A percentile compares a stretch with the other conserved stretches of the same genome.
These are phyloP conservation scores for Thripadectes ignobilis DNA, from an alignment of 2,797 vertebrate species.

Conservation along the genomic window DNA sequence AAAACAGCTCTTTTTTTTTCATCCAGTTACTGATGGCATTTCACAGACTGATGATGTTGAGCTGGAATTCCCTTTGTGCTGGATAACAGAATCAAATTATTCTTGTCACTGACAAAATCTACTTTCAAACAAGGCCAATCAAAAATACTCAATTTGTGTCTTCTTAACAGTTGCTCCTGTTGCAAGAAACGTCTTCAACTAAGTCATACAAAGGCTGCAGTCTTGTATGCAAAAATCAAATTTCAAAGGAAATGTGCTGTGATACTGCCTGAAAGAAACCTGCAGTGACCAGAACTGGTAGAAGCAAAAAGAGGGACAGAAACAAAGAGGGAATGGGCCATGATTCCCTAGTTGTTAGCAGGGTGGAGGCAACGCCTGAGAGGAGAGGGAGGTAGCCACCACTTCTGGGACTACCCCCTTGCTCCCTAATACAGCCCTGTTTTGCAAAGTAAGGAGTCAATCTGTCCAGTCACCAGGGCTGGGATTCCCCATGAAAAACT, in stretches of 20 bases:
- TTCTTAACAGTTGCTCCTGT: neutral
- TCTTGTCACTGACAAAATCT: neutral
- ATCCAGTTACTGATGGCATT: neutral
- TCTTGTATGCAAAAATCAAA: neutral
- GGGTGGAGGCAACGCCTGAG: neutral
- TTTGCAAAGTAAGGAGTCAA: slow-evolving; percentile 22
- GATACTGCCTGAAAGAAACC: neutral
- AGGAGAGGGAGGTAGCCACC: neutral
- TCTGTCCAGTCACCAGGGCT: slow-evolving; percentile 15
- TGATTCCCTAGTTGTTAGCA: neutral
- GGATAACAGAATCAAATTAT: neutral
- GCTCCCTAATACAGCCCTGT: neutral
- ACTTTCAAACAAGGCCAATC: neutral
- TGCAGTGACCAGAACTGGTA: neutral
- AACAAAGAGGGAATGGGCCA: neutral
- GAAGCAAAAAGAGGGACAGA: neutral
- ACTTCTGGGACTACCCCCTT: neutral
- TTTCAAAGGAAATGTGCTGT: neutral
- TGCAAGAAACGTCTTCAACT: neutral
- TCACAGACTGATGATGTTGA: neutral
- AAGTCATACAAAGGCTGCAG: neutral
- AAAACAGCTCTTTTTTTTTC: neutral
- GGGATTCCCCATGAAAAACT: slow-evolving; percentile 30
- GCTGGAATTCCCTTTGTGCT: neutral
- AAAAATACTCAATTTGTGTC: neutral